Evolutionary conservation across 1,140 invertebrate species (phyloP), one percentile per base, ranked within the genome.

Genomic region (Pseudomyrmex pallidus): DNA sequence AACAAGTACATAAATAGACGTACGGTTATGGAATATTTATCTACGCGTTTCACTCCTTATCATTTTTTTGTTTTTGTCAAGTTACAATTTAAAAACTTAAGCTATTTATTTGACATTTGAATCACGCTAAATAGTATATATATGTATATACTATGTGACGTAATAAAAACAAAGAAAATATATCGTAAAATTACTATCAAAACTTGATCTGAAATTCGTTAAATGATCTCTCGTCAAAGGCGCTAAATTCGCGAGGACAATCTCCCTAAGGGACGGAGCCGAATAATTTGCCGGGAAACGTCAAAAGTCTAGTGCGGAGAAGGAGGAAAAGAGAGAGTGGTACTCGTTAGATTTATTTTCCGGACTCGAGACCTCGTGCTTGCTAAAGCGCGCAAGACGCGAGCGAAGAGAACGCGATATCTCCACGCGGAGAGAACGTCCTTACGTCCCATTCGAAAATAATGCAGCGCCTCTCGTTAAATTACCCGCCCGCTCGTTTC

Each of bases 381-480:
- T 10, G 74, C 63, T 56, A 57, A 52, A 35, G 35, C 35, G 74
- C 48, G 74, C 62, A 76, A 76, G 63, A 77, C 20, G 63, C 74
- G 7, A 54, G 13, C 50, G 17, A 57, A 7, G 72, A 7, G 50
- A 77, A 77, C 50, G 63, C 35, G 17, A 2, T 76, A 66, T 50
- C 73, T 77, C 17, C 67, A 35, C 50, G 62, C 61, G n/a, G 62
- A 67, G 62, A 35, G 35, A 35, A 35, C 74, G 63, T 77, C 74
- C 74, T 76, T 76, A 76, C 74, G 62, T 66, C 63, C 74, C 74
- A 77, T 77, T 77, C 74, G 74, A 68, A 77, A 77, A 77, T 77
- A 77, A 77, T 77, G 61, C 74, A 46, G 63, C 74, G 74, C 63
- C 74, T 77, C 74, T 77, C 74, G 74, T 77, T 77, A 77, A 77